These are phyloP conservation scores for Ptychodera flava DNA, from an alignment of 35 echinoderm and acorn worm genomes.

Conservation along the genomic window DNA sequence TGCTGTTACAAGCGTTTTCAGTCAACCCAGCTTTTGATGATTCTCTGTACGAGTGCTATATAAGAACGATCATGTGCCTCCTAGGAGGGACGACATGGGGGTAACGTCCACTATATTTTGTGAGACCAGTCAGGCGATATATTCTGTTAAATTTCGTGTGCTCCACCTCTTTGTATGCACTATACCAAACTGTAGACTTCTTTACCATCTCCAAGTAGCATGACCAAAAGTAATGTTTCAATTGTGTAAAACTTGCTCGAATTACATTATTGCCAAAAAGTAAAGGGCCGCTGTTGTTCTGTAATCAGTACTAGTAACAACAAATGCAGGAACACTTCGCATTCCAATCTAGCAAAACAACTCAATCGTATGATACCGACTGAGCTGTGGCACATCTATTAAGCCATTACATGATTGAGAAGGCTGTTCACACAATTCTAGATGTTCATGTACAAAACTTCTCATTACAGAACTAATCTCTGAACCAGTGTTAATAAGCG, in stretches of 20 bases:
- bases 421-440: not conserved
- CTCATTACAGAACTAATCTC: not conserved
- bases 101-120: too few relatives aligned
- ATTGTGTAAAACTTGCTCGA: not conserved
- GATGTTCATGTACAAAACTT: not conserved
- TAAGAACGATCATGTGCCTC: too few relatives aligned
- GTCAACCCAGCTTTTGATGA: too few relatives aligned
- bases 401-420: not conserved
- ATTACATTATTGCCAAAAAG: too few relatives aligned
- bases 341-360: not conserved
- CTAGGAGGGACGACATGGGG: too few relatives aligned
- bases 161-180: not conserved
- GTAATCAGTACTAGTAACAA: not conserved
- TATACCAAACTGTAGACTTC: too few relatives aligned
- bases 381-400: not conserved
- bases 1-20: too few relatives aligned
- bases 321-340: slow-evolving; percentile 3
- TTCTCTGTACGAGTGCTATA: too few relatives aligned
- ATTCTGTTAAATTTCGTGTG: not conserved
- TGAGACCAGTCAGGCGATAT: too few relatives aligned
- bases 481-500: not conserved
- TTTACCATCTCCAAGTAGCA: not conserved
- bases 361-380: not conserved
- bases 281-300: not conserved
- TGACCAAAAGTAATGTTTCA: not conserved